Conservation (phyloP, 2,797 vertebrate genomes). For the Balearica regulorum region DNA sequence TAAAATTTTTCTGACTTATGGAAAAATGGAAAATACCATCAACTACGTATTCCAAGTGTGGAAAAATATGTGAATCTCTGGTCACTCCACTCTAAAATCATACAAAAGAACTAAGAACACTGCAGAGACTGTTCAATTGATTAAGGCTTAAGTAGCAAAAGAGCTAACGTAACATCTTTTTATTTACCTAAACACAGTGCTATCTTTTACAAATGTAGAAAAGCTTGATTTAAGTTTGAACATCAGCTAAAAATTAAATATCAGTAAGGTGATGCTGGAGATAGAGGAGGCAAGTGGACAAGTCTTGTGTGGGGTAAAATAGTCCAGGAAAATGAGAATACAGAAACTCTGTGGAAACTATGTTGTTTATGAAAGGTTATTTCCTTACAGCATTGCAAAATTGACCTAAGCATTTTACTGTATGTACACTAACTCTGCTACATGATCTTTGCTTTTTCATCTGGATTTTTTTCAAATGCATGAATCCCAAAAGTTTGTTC, state of each 20-base stretch:
- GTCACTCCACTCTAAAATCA: neutral
- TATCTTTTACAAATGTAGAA: neutral
- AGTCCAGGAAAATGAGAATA: neutral
- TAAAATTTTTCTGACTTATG: neutral
- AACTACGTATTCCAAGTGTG: neutral
- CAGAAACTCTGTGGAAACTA: neutral
- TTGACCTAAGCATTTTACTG: neutral
- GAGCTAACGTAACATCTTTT: neutral
- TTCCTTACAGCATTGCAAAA: neutral
- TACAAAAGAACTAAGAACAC: neutral
- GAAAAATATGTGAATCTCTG: neutral
- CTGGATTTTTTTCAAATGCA: neutral
- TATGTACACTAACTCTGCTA: neutral
- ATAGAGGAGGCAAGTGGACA: neutral
- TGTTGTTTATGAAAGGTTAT: neutral
- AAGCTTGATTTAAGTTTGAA: neutral
- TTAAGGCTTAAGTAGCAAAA: neutral
- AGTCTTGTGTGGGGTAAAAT: neutral
- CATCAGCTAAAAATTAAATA: neutral
- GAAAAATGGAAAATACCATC: neutral
- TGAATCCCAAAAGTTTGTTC: neutral
- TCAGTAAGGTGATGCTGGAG: neutral
- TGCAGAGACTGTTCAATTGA: neutral
- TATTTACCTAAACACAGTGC: neutral
- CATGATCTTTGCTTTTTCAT: neutral